These are phyloP conservation scores for Casuarius casuarius DNA, from an alignment of 2,113 vertebrate species.

Conservation along the genomic window DNA sequence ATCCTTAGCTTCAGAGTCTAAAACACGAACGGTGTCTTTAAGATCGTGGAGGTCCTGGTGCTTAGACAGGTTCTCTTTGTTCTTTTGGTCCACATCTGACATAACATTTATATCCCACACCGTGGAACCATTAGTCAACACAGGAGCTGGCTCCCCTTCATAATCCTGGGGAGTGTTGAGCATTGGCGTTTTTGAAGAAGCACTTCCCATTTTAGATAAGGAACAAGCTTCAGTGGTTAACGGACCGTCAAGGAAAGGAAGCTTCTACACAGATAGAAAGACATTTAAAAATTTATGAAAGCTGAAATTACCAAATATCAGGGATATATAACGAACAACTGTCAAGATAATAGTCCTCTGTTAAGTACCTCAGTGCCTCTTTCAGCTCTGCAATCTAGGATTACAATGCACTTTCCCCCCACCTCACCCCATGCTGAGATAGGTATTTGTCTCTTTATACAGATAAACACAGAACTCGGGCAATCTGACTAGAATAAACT, in stretches of 20 bases:
- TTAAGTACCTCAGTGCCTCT: background rate
- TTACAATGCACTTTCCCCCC: background rate
- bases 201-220: background rate
- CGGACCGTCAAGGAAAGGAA: constrained; percentile 56
- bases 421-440: background rate
- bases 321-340: background rate
- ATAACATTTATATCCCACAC: background rate
- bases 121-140: constrained; percentile 53
- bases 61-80: background rate
- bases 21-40: fast-evolving
- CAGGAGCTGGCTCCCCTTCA: background rate
- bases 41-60: background rate
- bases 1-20: background rate
- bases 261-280: constrained; percentile 54
- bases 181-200: background rate
- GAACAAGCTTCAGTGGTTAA: constrained; percentile 15
- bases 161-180: constrained; percentile 44
- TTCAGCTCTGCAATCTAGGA: background rate
- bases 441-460: background rate
- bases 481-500: background rate
- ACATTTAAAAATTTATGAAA: background rate
- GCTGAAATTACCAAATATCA: background rate
- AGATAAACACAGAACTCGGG: background rate
- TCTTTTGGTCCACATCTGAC: background rate
- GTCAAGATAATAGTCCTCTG: fast-evolving